phyloP scores from a whole-genome alignment of 2,888 invertebrate species.

The Anorthoa munda region DNA sequence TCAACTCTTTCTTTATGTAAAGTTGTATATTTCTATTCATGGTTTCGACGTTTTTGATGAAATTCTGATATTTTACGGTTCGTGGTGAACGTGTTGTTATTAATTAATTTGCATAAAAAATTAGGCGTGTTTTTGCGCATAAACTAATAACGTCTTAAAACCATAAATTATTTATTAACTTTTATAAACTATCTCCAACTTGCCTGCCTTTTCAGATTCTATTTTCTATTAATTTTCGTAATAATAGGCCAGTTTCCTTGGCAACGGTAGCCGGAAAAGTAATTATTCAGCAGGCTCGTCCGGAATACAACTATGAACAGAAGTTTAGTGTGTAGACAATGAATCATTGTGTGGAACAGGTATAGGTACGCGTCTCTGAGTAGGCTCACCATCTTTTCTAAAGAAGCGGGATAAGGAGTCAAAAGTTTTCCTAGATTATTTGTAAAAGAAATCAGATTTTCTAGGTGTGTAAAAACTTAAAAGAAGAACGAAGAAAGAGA shows the following conservation, averaged over 20 bases:
- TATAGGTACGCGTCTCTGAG: slow-evolving; percentile 67
- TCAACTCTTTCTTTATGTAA: slow-evolving; percentile 52
- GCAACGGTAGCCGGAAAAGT: slow-evolving; percentile 77
- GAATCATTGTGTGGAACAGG: slow-evolving; percentile 82
- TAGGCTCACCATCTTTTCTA: slow-evolving; percentile 61
- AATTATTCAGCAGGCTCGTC: slow-evolving; percentile 79
- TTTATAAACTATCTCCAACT: not conserved
- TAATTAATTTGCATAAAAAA: slow-evolving; percentile 37
- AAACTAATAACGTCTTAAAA: not conserved
- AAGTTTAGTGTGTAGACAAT: slow-evolving; percentile 84
- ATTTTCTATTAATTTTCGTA: slow-evolving; percentile 19
- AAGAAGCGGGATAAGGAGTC: slow-evolving; percentile 29
- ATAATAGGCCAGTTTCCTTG: slow-evolving; percentile 59
- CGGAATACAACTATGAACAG: slow-evolving; percentile 79
- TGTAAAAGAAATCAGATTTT: too few relatives aligned
- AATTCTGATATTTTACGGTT: slow-evolving; percentile 45
- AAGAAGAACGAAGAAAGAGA: too few relatives aligned
- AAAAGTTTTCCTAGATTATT: not conserved
- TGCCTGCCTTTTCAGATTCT: not conserved
- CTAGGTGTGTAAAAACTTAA: too few relatives aligned
- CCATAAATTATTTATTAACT: not conserved
- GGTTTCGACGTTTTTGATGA: slow-evolving; percentile 45
- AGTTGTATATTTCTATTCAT: slow-evolving; percentile 48
- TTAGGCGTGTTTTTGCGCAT: not conserved
- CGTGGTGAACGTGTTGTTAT: slow-evolving; percentile 21